A percentile compares a stretch with the other conserved stretches of the same genome.
Conservation (phyloP, 2,797 vertebrate genomes). For the Botia almorhae region DNA sequence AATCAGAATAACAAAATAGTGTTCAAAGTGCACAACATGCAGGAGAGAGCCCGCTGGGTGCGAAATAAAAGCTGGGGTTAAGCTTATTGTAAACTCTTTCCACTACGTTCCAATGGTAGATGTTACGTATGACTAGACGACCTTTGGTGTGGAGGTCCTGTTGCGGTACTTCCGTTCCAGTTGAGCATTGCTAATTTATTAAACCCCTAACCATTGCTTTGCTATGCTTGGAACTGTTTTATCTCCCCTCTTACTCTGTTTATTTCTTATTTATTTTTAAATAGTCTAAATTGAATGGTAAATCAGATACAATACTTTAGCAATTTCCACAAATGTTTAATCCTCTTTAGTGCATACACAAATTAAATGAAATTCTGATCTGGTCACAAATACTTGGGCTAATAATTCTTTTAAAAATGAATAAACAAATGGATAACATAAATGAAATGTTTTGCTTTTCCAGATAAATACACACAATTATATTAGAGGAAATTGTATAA, state of each 20-base stretch:
- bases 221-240: conserved; percentile 71
- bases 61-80: conserved; percentile 87
- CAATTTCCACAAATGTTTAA: conserved; percentile 73
- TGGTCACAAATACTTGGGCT: conserved; percentile 53
- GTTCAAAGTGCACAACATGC: conserved; percentile 84
- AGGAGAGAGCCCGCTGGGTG: conserved; percentile 82
- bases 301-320: conserved; percentile 72
- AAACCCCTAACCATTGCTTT: conserved; percentile 74
- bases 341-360: conserved; percentile 66
- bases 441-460: conserved; percentile 8
- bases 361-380: conserved; percentile 52
- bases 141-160: conserved; percentile 77
- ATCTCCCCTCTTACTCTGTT: conserved; percentile 55
- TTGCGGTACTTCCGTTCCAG: conserved; percentile 82
- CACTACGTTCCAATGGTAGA: conserved; percentile 81
- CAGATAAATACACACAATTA: neutral
- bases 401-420: conserved; percentile 41
- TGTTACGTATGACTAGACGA: conserved; percentile 81
- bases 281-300: conserved; percentile 74
- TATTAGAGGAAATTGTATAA: neutral
- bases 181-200: conserved; percentile 85
- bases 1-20: conserved; percentile 85
- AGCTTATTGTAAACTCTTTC: conserved; percentile 86
- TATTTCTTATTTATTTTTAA: conserved; percentile 43
- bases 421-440: neutral